Percentiles rank a stretch among this genome's conserved stretches.
Conservation (phyloP, 2,888 invertebrate genomes). For the Microctonus aethiopoides region DNA sequence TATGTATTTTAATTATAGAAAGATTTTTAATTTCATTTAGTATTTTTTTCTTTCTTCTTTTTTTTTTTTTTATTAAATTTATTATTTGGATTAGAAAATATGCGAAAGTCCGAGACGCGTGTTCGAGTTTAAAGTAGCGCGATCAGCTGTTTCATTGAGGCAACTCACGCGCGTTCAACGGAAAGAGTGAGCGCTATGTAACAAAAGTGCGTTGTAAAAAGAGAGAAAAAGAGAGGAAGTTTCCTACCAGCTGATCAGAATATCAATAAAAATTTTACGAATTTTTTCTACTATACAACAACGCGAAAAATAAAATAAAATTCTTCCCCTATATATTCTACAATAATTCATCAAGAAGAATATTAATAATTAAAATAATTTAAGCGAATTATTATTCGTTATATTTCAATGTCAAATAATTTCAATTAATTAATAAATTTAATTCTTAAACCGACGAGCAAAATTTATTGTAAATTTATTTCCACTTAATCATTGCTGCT, state of each 20-base stretch:
- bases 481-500: conserved; percentile 13
- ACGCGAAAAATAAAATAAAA: background rate
- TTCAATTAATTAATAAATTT: too few relatives aligned
- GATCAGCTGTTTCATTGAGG: conserved; percentile 37
- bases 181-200: too few relatives aligned
- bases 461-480: conserved; percentile 3
- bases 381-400: too few relatives aligned
- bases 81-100: background rate
- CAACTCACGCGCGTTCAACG: conserved; percentile 12
- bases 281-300: background rate
- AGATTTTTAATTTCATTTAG: too few relatives aligned
- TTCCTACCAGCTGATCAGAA: conserved; percentile 3
- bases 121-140: conserved; percentile 15
- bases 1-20: too few relatives aligned
- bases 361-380: too few relatives aligned
- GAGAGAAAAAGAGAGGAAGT: background rate
- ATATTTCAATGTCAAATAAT: too few relatives aligned
- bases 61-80: too few relatives aligned
- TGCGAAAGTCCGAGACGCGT: background rate
- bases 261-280: background rate
- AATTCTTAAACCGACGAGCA: background rate
- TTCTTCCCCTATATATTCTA: background rate
- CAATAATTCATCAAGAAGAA: too few relatives aligned
- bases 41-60: too few relatives aligned
- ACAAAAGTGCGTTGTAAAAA: too few relatives aligned